Conservation (phyloP, 1,140 invertebrate species). For the Pseudomyrmex dendroicus region DNA sequence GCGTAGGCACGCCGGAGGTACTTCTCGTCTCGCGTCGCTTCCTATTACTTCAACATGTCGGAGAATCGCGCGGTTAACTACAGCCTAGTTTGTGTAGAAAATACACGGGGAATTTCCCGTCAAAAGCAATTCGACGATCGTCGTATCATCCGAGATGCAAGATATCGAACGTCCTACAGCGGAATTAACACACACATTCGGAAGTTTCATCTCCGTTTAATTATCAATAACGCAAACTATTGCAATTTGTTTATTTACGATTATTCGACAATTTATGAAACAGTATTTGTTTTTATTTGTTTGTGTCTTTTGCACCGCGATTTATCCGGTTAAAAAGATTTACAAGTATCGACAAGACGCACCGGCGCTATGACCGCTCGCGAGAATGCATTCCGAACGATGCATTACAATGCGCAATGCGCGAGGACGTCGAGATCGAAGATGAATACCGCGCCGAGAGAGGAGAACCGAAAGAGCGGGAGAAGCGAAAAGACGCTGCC, state of each 20-base stretch:
- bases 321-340: not conserved
- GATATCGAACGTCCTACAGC: not conserved
- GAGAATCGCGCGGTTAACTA: slow-evolving; percentile 62
- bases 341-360: slow-evolving; percentile 39
- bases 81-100: slow-evolving; percentile 45
- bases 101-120: slow-evolving; percentile 10
- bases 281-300: too few species aligned
- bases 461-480: not conserved
- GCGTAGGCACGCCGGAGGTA: slow-evolving; percentile 24
- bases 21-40: slow-evolving; percentile 10
- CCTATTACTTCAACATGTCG: slow-evolving; percentile 24
- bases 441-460: not conserved
- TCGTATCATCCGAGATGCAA: not conserved
- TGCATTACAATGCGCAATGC: not conserved
- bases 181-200: too few species aligned
- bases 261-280: not conserved
- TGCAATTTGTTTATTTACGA: not conserved
- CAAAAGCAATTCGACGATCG: slow-evolving; percentile 8
- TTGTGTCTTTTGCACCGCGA: not conserved
- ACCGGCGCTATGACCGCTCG: slow-evolving; percentile 30
- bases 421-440: slow-evolving; percentile 33
- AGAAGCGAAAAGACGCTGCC: not conserved
- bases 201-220: too few species aligned
- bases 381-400: slow-evolving; percentile 35
- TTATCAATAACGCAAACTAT: too few species aligned